Evolutionary conservation across 1,140 invertebrate genomes (phyloP).

Genomic region (Pseudomyrmex gracilis): DNA sequence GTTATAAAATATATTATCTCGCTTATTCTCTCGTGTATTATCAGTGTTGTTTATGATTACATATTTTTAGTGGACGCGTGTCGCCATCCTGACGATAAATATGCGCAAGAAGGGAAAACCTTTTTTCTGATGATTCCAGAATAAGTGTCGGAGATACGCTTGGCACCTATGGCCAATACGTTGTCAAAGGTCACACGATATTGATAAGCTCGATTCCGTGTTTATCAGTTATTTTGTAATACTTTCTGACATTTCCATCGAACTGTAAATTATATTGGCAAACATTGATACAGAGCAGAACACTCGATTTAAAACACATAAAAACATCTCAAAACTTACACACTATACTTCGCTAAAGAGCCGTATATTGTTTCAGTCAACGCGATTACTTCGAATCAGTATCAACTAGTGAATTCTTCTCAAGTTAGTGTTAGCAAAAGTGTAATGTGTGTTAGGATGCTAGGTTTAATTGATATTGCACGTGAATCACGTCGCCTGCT

Average conservation of each 20-base stretch:
- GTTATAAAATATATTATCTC: not conserved
- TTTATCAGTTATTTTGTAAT: slow-evolving; percentile 79
- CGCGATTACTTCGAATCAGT: slow-evolving; percentile 5
- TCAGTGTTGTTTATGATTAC: slow-evolving; percentile 12
- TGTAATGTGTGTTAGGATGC: slow-evolving; percentile 34
- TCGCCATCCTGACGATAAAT: slow-evolving; percentile 2
- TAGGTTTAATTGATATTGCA: slow-evolving; percentile 48
- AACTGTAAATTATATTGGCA: slow-evolving; percentile 39
- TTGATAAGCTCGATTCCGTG: slow-evolving; percentile 48
- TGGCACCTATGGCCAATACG: not conserved
- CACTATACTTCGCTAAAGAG: not conserved
- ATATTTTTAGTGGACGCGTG: not conserved
- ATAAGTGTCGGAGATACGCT: not conserved
- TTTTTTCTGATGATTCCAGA: not conserved
- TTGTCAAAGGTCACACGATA: slow-evolving; percentile 17
- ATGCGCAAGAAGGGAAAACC: not conserved
- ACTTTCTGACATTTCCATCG: slow-evolving; percentile 61
- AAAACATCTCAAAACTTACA: slow-evolving; percentile 15
- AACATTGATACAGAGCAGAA: too few species aligned
- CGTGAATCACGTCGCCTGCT: slow-evolving; percentile 38
- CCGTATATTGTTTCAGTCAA: slow-evolving; percentile 9
- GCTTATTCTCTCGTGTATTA: not conserved
- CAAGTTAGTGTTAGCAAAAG: too few species aligned
- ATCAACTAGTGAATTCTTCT: slow-evolving; percentile 32
- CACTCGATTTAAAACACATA: not conserved